Evolutionary conservation across 2,888 invertebrate species (phyloP), one percentile per base, ranked within the genome.

Genomic region (Zygothrica quintamaculata): DNA sequence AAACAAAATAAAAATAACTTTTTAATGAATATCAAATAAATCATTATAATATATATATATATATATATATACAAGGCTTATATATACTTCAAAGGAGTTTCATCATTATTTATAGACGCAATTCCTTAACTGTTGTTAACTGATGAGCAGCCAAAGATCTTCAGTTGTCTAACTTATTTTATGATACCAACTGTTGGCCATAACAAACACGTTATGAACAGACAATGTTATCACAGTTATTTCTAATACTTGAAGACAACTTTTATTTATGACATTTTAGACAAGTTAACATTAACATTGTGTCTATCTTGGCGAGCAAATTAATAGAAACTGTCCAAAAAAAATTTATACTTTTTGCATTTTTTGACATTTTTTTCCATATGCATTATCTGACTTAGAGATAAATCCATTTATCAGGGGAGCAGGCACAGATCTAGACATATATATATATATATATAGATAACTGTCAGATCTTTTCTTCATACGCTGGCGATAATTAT

Each of bases 141-240:
- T 13, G 16, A 29, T 47, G 16, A 3, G 16, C 9, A 6, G 3
- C n/a, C 8, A 16, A 15, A 9, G 44, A 50, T 36, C 31, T 59
- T 26, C 26, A 59, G 3, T 22, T 50, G 50, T 61, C 68, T n/a
- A n/a, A 13, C 1, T 42, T 1, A 37, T 46, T 25, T 42, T 44
- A 51, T 39, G 18, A 22, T 5, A 22, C 18, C 5, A 22, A 2
- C 18, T 22, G 18, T 22, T 2, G 2, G 2, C 18, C 31, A 29
- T 12, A 18, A 8, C 39, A 25, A 3, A 39, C 33, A 26, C n/a
- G 34, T 52, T 47, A 53, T 13, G 43, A 34, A 39, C 5, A 52
- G 43, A 51, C 58, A 40, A 48, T 52, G 36, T 51, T 57, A 57
- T 51, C 37, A 34, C 42, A 53, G n/a, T n/a, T n/a, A n/a, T n/a